These are phyloP conservation scores for Morus bassanus DNA, from an alignment of 2,797 vertebrate genomes.

Conservation along the genomic window DNA sequence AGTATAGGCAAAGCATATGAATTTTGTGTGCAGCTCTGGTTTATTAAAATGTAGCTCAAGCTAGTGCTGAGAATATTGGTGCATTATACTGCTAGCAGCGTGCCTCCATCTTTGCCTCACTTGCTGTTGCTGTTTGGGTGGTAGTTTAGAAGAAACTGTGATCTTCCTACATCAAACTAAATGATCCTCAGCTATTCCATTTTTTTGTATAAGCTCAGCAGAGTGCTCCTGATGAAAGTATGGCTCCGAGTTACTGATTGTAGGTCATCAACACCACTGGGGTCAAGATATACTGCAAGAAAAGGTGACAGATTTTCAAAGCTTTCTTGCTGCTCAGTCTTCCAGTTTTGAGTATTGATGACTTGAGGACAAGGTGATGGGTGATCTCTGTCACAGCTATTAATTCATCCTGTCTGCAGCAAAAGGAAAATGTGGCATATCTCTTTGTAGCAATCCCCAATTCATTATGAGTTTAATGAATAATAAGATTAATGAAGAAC, in stretches of 20 bases:
- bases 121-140: not conserved
- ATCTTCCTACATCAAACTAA: not conserved
- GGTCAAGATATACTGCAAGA: not conserved
- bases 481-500: not conserved
- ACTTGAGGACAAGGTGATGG: not conserved
- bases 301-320: not conserved
- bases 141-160: not conserved
- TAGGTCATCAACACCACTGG: not conserved
- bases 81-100: not conserved
- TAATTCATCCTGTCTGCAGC: not conserved
- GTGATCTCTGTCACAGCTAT: not conserved
- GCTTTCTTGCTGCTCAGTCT: not conserved
- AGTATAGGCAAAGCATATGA: not conserved
- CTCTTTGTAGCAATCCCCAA: not conserved
- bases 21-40: not conserved
- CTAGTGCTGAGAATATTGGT: not conserved
- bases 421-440: not conserved
- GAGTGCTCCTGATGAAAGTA: not conserved
- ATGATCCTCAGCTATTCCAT: not conserved
- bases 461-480: not conserved
- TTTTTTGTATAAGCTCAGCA: not conserved
- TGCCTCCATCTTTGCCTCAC: not conserved
- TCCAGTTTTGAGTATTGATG: not conserved
- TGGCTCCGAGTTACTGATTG: not conserved
- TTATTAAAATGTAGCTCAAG: not conserved